Evolutionary conservation across 2,113 vertebrate genomes (phyloP), one percentile per base, ranked within the genome.

Genomic region (Cebus imitator): DNA sequence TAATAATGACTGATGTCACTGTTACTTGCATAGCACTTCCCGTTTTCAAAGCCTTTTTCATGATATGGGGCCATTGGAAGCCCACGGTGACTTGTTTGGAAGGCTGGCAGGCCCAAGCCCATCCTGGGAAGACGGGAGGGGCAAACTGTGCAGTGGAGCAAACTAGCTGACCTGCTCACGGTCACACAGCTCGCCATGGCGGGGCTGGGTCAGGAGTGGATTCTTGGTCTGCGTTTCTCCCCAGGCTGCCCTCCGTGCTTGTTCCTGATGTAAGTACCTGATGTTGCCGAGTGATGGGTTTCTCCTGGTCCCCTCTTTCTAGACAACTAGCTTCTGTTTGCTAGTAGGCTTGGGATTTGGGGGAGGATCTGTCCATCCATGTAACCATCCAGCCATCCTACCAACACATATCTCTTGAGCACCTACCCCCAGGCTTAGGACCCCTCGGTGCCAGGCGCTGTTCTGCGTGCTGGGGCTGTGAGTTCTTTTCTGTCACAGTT

Each of bases 111-210:
- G 37, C 27, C 40, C 13, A 48, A 57, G 25, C 35, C 27, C 2
- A 5, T 30, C 35, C 45, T 25, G 58, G 70, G 21, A n/a, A 14
- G 23, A 23, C 18, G 14, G 68, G 43, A 57, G 7, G 23, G 11
- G 9, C 18, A 4, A 3, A 2, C 0, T 0, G 30, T 52, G 16
- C 12, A 5, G 23, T 70, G 64, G 55, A 68, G 17, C 35, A 57
- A 40, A 3, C 43, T 1, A 6, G 37, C 79, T 13, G 30, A 12
- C 45, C 37, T 84, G 83, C 6, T 66, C 25, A 2, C 0, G 2
- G 75, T 66, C 75, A 14, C 25, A 40, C 11, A 8, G 70, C 50
- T 61, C 5, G 45, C 13, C 1, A 20, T 21, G 2, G 9, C 1
- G 11, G 79, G 45, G 7, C 83, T 55, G 37, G 35, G 14, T 48